A percentile compares a stretch with the other conserved stretches of the same genome.
Evolutionary conservation across 2,113 vertebrate species (phyloP).

Genomic region (Microcebus tavaratra): DNA sequence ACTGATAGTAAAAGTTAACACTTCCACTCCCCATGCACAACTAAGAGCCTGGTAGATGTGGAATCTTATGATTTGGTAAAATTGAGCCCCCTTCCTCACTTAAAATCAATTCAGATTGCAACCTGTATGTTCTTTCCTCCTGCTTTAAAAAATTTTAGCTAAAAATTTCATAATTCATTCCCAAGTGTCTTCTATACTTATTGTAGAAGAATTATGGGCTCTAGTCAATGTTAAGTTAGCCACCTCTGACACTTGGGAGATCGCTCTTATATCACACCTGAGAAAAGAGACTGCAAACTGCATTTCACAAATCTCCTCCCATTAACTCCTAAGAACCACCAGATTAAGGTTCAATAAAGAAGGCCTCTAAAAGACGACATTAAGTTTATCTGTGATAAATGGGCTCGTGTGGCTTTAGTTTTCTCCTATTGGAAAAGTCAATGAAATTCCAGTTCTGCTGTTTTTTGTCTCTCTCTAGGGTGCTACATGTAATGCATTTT

Average conservation of each 20-base stretch:
- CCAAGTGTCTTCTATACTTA: background rate
- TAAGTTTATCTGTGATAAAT: background rate
- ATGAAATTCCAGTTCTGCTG: background rate
- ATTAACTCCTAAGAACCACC: background rate
- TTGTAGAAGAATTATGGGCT: background rate
- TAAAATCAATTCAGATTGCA: background rate
- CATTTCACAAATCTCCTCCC: background rate
- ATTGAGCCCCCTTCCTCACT: background rate
- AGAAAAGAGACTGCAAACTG: constrained; percentile 1
- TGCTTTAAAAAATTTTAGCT: background rate
- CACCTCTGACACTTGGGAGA: constrained; percentile 38
- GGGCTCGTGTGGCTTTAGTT: background rate
- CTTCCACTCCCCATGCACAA: background rate
- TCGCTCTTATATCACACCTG: constrained; percentile 3
- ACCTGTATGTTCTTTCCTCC: background rate
- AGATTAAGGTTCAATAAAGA: constrained; percentile 10
- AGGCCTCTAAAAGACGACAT: background rate
- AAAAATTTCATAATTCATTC: background rate
- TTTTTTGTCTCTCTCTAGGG: background rate
- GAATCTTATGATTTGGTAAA: background rate
- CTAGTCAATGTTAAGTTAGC: background rate
- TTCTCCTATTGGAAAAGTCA: background rate
- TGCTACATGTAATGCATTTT: background rate
- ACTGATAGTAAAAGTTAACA: background rate
- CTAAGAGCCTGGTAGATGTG: background rate